Evolutionary conservation across 2,113 vertebrate genomes (phyloP).

Genomic region (Spheniscus mendiculus): DNA sequence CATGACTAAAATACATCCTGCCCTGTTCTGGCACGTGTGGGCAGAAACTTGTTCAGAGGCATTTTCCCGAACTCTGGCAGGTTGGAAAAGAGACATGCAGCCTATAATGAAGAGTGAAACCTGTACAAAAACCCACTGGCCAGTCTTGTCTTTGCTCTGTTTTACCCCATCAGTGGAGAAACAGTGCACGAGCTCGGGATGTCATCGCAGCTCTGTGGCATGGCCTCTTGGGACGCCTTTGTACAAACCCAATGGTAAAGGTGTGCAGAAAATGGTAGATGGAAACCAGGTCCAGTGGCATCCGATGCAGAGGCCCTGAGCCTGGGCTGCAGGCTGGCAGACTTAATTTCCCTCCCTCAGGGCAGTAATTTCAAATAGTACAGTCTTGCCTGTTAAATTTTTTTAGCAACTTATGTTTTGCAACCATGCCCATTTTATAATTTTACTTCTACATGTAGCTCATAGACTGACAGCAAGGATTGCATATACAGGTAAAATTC

Average conservation of each 20-base stretch:
- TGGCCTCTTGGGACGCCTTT: neutral
- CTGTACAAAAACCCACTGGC: neutral
- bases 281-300: rapidly evolving
- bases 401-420: neutral
- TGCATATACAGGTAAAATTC: neutral
- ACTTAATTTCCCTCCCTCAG: rapidly evolving
- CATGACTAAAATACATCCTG: neutral
- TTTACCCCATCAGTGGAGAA: neutral
- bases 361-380: neutral
- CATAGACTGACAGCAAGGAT: neutral
- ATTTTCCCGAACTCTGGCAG: neutral
- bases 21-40: neutral
- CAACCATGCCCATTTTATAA: neutral
- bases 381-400: neutral
- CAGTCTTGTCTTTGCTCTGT: neutral
- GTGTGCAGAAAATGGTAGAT: neutral
- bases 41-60: neutral
- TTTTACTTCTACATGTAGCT: neutral
- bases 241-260: neutral
- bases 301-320: neutral
- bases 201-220: neutral
- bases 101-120: neutral
- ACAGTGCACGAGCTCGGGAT: rapidly evolving
- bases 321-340: neutral
- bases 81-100: neutral